Evolutionary conservation across 2,888 invertebrate genomes (phyloP).

Genomic region (Timema podura): DNA sequence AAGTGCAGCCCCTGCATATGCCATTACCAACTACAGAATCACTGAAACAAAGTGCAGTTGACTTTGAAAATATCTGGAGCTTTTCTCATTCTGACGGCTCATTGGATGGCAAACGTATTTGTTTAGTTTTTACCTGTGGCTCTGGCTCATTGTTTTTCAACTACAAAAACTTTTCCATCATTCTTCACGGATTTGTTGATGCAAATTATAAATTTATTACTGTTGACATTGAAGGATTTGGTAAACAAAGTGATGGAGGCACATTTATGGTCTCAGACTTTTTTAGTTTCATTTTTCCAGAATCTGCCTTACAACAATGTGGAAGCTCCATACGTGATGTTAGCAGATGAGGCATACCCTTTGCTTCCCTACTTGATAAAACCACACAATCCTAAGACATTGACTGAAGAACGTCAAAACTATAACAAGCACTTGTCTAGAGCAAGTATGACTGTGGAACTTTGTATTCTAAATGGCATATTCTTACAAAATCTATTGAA

Average conservation of each 20-base stretch:
- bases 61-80: neutral
- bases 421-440: neutral
- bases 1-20: neutral
- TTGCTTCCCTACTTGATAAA: conserved; percentile 2
- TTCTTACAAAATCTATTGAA: neutral
- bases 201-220: conserved; percentile 33
- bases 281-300: neutral
- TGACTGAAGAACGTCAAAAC: neutral
- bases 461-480: neutral
- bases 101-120: neutral
- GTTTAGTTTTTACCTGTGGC: neutral
- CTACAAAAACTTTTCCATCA: neutral
- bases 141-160: neutral
- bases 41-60: neutral
- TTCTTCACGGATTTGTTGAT: neutral
- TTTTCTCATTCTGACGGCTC: neutral
- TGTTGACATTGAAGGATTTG: neutral
- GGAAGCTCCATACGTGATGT: neutral
- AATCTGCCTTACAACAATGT: neutral
- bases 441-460: neutral
- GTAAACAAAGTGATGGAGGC: neutral
- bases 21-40: neutral
- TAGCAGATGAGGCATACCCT: neutral
- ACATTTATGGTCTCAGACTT: neutral
- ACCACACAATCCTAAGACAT: neutral